Base-by-base conservation (phyloP, 2,113 vertebrate species). In the Micromys minutus region DNA sequence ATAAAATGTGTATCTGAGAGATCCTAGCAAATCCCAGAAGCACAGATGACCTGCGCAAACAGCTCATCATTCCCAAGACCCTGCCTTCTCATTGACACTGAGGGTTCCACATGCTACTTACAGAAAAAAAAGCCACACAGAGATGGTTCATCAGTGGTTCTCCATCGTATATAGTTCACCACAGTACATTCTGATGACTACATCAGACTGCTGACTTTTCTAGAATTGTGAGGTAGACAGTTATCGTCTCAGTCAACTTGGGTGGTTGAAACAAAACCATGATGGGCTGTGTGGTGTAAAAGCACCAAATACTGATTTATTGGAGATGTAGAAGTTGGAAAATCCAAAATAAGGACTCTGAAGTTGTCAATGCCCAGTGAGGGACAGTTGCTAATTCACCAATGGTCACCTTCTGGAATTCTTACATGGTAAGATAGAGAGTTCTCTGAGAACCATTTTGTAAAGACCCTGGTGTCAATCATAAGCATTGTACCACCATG, bases 1-100 rank as follows among this genome's bases (percentile, higher is more conserved):
- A 63, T 13, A 69, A 12, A 21, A 26, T 0, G 8, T 13, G 11
- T 2, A 13, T 39, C 26, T 42, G 7, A 36, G 39, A 81, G 5
- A 0, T 0, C 0, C 6, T 0, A 21, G 50, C 22, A n/a, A 2
- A 29, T 7, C 79, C 29, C 12, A 7, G 55, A 10, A 0, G 71
- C 5, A 4, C 13, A 83, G 36, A 11, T 8, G 4, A 11, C 7
- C 0, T 3, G 2, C 22, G 17, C 0, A 31, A 22, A 9, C 36
- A 67, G 7, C 21, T 45, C 42, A 0, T 13, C 26, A 29, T 63
- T 11, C 10, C 12, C 5, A 16, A 34, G 12, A 21, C 16, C 4
- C 29, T 1, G 3, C 36, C 93, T 6, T 42, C 59, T 36, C 50
- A 10, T 10, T 31, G 24, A 34, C 1, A 8, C 87, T 15, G 36